Percentiles rank a stretch among this genome's conserved stretches.
These are phyloP conservation scores for Argyrosomus regius DNA, from an alignment of 2,797 vertebrate species.

Conservation along the genomic window DNA sequence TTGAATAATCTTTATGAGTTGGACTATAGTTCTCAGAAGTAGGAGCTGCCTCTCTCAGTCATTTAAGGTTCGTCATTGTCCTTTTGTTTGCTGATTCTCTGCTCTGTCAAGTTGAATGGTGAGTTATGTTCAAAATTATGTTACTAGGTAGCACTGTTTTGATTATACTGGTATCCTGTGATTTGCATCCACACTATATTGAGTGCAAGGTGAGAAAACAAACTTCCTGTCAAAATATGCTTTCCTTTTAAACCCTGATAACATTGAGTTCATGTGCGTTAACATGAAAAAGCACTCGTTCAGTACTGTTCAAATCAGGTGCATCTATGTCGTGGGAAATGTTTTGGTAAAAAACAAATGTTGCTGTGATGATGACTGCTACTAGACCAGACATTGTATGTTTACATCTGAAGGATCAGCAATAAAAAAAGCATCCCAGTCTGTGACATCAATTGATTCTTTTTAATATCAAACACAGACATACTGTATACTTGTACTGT, in stretches of 20 bases:
- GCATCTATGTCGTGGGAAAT: not conserved
- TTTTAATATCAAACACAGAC: slow-evolving; percentile 24
- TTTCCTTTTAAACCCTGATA: slow-evolving; percentile 1
- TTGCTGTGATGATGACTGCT: slow-evolving; percentile 9
- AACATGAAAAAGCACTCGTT: not conserved
- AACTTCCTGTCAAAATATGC: not conserved
- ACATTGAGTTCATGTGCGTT: not conserved
- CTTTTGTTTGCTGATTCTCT: slow-evolving; percentile 9
- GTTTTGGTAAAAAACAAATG: slow-evolving; percentile 2
- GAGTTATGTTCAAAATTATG: slow-evolving; percentile 22
- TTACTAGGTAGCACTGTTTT: slow-evolving; percentile 15
- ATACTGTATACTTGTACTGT: slow-evolving; percentile 60
- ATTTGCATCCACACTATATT: slow-evolving; percentile 2
- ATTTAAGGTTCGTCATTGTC: slow-evolving; percentile 32
- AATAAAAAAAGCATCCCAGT: slow-evolving; percentile 21
- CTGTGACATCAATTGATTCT: slow-evolving; percentile 40
- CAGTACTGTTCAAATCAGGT: slow-evolving; percentile 19
- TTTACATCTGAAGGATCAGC: slow-evolving; percentile 47
- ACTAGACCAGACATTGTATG: slow-evolving; percentile 11
- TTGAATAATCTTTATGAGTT: slow-evolving; percentile 41
- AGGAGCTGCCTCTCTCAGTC: slow-evolving; percentile 25
- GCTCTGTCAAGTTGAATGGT: slow-evolving; percentile 21
- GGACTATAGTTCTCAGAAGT: slow-evolving; percentile 67
- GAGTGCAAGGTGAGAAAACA: not conserved
- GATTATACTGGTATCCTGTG: not conserved